Base-by-base conservation (phyloP, 1,140 invertebrate species). In the Aradophagus sp. region DNA sequence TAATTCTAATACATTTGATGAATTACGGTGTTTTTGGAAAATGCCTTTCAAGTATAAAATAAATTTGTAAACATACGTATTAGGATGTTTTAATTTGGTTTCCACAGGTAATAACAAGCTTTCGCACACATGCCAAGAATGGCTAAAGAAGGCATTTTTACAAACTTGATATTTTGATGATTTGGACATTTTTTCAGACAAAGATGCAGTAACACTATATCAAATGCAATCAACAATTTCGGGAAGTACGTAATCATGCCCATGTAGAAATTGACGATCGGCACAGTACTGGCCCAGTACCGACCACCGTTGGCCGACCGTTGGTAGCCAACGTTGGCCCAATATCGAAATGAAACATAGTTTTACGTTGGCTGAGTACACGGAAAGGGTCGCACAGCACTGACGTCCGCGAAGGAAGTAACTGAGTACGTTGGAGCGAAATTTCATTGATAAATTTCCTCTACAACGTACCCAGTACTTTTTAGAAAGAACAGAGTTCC, bases 141-240 rank as follows among this genome's bases (percentile, higher is more conserved):
- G n/a, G 12, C 14, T 14, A 4, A n/a, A 26, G 19, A 41, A 26
- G 2, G 10, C 38, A 13, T 41, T 20, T 12, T 26, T 8, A 13
- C 19, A 41, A 6, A 26, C n/a, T 13, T 26, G 10, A 6, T 20
- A 41, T 13, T 26, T 23, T 1, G 7, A 5, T 0, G 3, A 12
- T 20, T 41, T 26, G 3, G 12, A 23, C 23, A 41, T 41, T 8
- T 41, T 41, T 26, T 41, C 38, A 23, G n/a, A 11, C n/a, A 41
- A 6, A n/a, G 14, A 13, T 12, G 38, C 38, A 10, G 38, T 41
- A 5, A 41, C 6, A 7, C 12, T 26, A n/a, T 41, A 41, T 20
- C 12, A 11, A 3, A 20, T 13, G 38, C 20, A 41, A 11, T 41
- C 38, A 12, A 41, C 7, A 13, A 26, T 7, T 41, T 41, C 38